Base-by-base conservation (phyloP, 2,888 invertebrate species). In the Athripsodes cinereus region DNA sequence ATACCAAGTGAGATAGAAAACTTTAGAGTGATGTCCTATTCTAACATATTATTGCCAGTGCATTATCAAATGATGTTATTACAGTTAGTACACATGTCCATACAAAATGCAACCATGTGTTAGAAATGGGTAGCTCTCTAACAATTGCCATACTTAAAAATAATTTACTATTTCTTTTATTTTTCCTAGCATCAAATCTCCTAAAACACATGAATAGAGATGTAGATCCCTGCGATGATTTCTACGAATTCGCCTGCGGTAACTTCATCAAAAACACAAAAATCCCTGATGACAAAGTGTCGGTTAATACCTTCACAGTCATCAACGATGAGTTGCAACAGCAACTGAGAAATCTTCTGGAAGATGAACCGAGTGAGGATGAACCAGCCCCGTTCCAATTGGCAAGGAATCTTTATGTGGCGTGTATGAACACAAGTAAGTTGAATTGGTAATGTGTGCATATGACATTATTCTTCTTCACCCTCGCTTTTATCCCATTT, bases 211-310 rank as follows among this genome's bases (percentile, higher is more conserved):
- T 90, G 81, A 85, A 89, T 66, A 67, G 72, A 2, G 70, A 73
- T 2, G 81, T 86, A 0, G 85, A 88, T 62, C 89, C 89, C 0
- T 90, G 89, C 67, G 87, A 89, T 66, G 86, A 90, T 69, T 90
- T 90, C 70, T 90, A 89, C 69, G 76, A 84, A 65, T 89, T 87
- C 67, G 82, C 88, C 3, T 90, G 89, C 66, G 90, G 89, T 2
- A 81, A 79, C 50, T 90, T 88, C 69, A 69, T 88, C 2, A 82
- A 83, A 63, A 77, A 79, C 20, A 84, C 84, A 2, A 78, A 77
- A 59, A 89, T 90, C 62, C 88, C 89, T 2, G 89, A 89, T 64
- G 90, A 90, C 58, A 73, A 75, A 66, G 70, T 71, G 1, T 68
- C 72, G 13, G 71, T 75, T 1, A 73, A 72, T 61, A 72, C 73